Evolutionary conservation across 2,888 invertebrate genomes (phyloP), one percentile per base, ranked within the genome.

Genomic region (Cheilosia urbana): DNA sequence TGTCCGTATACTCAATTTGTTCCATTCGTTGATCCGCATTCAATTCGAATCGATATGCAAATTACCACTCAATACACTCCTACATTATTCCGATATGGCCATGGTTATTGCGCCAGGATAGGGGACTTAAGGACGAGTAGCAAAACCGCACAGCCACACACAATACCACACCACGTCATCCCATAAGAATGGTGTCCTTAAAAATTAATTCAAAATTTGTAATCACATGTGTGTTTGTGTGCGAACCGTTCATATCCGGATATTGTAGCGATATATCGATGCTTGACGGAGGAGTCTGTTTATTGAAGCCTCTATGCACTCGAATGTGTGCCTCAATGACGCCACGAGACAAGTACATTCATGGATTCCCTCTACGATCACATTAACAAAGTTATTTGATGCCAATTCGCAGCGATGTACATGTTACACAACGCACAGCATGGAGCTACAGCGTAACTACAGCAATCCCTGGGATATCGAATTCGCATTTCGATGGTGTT

Each of bases 151-250:
- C 40, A 30, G n/a, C 55, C 19, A 21, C n/a, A 27, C 17, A 7
- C 17, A 9, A 11, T 15, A 19, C 60, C 6, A 30, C 34, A 27
- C 73, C 17, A 21, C 73, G 51, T 19, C 62, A 57, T 13, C 27
- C 34, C 27, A 24, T 37, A 27, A 45, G 37, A 34, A 30, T 19
- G 45, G 81, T 81, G 75, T 75, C 63, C 79, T 84, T 79, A 79
- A 84, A 82, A 84, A 84, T 79, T 84, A 84, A 84, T 84, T 84
- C 75, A 69, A 79, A 79, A 79, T 75, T 58, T 75, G 84, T 71
- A 75, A 84, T 84, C 79, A 45, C 63, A 69, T 65, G 45, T 34
- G 69, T 79, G 53, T 57, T 55, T 65, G 73, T 73, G 63, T 45
- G 65, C 40, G 40, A 63, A 72, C 21, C 73, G 57, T 55, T 57